phyloP scores from a whole-genome alignment of 2,113 vertebrate species.

The Turdus rufiventris region DNA sequence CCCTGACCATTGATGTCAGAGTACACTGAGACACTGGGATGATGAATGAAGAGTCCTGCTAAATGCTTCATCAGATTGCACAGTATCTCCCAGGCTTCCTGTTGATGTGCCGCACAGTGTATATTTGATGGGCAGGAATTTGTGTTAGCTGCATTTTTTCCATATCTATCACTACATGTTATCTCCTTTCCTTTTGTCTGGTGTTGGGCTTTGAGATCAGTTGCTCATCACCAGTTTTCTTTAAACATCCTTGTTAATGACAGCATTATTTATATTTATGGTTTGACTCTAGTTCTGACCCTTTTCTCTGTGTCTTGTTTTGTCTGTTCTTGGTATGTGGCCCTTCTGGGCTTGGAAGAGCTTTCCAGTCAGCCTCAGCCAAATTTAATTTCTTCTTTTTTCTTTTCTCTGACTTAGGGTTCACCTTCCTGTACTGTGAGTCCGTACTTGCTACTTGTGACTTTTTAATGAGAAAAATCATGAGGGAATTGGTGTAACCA shows the following conservation, averaged over 20 bases:
- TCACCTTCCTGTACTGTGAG: background rate
- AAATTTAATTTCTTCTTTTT: background rate
- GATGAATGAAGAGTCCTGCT: background rate
- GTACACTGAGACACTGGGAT: background rate
- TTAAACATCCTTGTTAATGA: conserved; percentile 9
- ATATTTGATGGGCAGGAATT: background rate
- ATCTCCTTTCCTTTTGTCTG: background rate
- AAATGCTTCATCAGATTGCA: background rate
- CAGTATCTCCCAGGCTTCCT: background rate
- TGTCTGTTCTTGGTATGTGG: background rate
- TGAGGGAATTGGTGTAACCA: background rate
- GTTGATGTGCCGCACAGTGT: background rate
- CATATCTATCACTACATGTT: background rate
- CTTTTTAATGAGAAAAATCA: background rate
- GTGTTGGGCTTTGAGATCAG: background rate
- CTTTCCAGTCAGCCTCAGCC: background rate
- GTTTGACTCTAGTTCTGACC: background rate
- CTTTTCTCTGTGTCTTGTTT: background rate
- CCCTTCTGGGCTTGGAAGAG: background rate
- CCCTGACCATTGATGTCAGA: background rate
- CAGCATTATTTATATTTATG: conserved; percentile 18
- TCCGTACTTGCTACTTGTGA: background rate
- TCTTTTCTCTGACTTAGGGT: background rate
- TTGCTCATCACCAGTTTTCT: conserved; percentile 2
- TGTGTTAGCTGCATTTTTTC: background rate